Evolutionary conservation across 2,888 invertebrate species (phyloP), one percentile per base, ranked within the genome.

Genomic region (Minunthozetes semirufus): DNA sequence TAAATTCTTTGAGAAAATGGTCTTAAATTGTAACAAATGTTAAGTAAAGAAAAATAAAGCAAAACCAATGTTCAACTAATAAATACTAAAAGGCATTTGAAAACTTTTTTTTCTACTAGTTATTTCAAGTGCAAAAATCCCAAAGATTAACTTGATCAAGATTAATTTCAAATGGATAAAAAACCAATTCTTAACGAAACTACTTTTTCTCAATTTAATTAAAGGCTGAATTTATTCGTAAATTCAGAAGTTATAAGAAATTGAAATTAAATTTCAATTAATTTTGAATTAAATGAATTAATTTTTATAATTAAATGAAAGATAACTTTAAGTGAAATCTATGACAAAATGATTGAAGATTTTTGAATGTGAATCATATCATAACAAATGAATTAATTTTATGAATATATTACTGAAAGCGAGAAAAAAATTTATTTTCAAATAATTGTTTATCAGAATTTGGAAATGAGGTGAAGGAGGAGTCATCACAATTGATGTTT

Each of bases 381-480:
- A 42, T 13, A 42, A 13, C 8, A 42, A 42, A 13, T 42, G 13
- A 42, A 13, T 42, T 42, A 9, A 1, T 6, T 42, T 6, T 9
- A 42, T 42, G 11, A 19, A 22, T 22, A 19, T 8, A n/a, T 8
- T 9, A 53, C 13, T 22, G 25, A 53, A 53, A 19, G 53, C 19
- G 9, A 25, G 25, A 53, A 19, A 53, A 53, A 53, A 53, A n/a
- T n/a, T n/a, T 50, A 50, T 50, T 17, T n/a, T 22, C 19, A 53
- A 53, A 53, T 19, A 22, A 53, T 53, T 53, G 53, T 53, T 53
- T 53, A 53, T 53, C 25, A 53, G 61, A 22, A 61, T 27, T 61
- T 29, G 29, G 25, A 61, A 61, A 27, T 61, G 61, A 22, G 61
- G 61, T 61, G 61, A 61, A 61, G 61, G 61, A 61, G 61, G 53